phyloP scores from a whole-genome alignment of 2,888 invertebrate species.

The Apantesis nais region DNA sequence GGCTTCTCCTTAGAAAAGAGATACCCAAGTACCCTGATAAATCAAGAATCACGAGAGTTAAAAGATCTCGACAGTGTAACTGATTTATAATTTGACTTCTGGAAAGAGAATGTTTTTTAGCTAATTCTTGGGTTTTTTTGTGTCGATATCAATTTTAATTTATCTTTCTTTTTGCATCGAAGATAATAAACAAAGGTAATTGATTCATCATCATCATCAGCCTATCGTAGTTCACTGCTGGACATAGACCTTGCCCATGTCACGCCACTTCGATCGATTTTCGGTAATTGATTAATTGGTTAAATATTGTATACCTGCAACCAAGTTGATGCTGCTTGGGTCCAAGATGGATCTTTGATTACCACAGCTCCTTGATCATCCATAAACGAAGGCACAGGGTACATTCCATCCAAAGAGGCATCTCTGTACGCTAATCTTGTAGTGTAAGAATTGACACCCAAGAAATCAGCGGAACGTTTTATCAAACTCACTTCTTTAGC shows the following conservation, averaged over 20 bases:
- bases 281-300: not conserved
- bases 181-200: not conserved
- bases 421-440: slow-evolving; percentile 73
- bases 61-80: no score
- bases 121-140: no score
- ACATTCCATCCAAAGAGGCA: slow-evolving; percentile 69
- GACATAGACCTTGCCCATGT: no score
- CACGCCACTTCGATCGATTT: no score
- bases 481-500: slow-evolving; percentile 85
- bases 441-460: slow-evolving; percentile 88
- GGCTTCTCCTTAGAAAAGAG: no score
- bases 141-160: no score
- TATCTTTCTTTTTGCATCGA: not conserved
- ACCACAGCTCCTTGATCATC: slow-evolving; percentile 68
- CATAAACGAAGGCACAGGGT: slow-evolving; percentile 66
- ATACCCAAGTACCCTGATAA: no score
- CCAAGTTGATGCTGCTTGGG: slow-evolving; percentile 63
- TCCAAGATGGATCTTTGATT: slow-evolving; percentile 64
- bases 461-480: slow-evolving; percentile 87
- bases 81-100: no score
- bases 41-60: no score
- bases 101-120: no score
- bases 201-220: no score
- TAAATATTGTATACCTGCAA: slow-evolving; percentile 56
- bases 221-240: no score